Conservation (phyloP, 37 sponge, comb jelly and placozoan genomes). For the Tethya wilhelma region DNA sequence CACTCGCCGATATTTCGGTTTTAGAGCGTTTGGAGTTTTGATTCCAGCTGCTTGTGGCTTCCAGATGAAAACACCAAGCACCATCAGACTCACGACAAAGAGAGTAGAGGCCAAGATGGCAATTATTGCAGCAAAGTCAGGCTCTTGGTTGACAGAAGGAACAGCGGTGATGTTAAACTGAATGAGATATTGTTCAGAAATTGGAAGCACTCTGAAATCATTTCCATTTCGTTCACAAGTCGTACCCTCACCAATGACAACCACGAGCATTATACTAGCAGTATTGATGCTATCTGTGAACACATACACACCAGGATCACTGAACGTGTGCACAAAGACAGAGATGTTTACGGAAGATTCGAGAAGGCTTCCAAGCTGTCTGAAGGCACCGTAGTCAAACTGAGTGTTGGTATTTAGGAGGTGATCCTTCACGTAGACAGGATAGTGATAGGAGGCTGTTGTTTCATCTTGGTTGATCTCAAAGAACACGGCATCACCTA, state of each 20-base stretch:
- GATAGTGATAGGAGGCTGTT: neutral
- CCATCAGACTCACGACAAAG: neutral
- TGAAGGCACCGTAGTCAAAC: conserved; percentile 19
- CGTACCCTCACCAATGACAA: neutral
- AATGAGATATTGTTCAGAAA: neutral
- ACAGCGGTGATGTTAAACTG: neutral
- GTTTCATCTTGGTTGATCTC: conserved; percentile 2
- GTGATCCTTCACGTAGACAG: conserved; percentile 9
- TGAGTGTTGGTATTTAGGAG: neutral
- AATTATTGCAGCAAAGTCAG: conserved; percentile 2
- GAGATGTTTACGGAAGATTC: neutral
- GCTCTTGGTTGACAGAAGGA: conserved; percentile 3
- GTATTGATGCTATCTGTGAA: neutral
- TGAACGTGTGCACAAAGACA: neutral
- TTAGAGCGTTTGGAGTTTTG: neutral
- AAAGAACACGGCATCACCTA: neutral
- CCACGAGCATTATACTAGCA: neutral
- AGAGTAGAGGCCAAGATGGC: neutral
- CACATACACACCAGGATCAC: neutral
- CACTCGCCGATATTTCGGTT: conserved; percentile 5
- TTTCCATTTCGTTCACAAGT: conserved; percentile 7
- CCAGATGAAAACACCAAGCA: neutral
- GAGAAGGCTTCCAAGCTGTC: neutral
- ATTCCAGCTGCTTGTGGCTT: neutral
- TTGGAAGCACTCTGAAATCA: conserved; percentile 8